Evolutionary conservation across 2,113 vertebrate genomes (phyloP), one percentile per base, ranked within the genome.

Genomic region (Cnemophilus loriae): DNA sequence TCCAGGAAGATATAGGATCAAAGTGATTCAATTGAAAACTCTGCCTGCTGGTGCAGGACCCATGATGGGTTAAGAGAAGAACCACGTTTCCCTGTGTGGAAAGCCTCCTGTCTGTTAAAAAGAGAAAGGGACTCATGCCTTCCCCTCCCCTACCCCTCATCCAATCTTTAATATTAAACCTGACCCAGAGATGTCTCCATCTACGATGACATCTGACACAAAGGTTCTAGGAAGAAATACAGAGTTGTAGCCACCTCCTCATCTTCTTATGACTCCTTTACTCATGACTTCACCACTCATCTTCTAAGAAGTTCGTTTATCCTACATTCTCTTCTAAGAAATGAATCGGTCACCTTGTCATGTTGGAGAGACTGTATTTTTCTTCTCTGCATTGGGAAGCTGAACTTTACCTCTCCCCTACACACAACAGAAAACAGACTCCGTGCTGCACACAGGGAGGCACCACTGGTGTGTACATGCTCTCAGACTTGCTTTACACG

Each of bases 131-230:
- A 70, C n/a, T 68, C 12, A n/a, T 47, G 11, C 21, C 7, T 7
- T 17, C 9, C 11, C 10, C 27, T 6, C 13, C 3, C 9, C 6
- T 7, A 4, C 5, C 4, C 4, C 2, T 3, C 12, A 28, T 23
- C n/a, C 57, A 17, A 35, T 71, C 81, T 94, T 65, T 86, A 15
- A 10, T 68, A 47, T 78, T 53, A 63, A 53, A 84, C 9, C 22
- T 83, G n/a, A 56, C n/a, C 11, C 7, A 52, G 39, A 0, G 1
- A 52, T 52, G 5, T 44, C 20, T 96, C 35, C 11, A 24, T 82
- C 53, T 46, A 16, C 11, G 35, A 32, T 39, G 14, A 2, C 30
- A n/a, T 44, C 63, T 46, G 18, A 70, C 5, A 37, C n/a, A 63
- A 81, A 46, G 11, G 15, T 63, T 33, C 30, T 39, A 24, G 20